phyloP scores from a whole-genome alignment of 2,888 invertebrate species.

The Tupiocoris notatus region DNA sequence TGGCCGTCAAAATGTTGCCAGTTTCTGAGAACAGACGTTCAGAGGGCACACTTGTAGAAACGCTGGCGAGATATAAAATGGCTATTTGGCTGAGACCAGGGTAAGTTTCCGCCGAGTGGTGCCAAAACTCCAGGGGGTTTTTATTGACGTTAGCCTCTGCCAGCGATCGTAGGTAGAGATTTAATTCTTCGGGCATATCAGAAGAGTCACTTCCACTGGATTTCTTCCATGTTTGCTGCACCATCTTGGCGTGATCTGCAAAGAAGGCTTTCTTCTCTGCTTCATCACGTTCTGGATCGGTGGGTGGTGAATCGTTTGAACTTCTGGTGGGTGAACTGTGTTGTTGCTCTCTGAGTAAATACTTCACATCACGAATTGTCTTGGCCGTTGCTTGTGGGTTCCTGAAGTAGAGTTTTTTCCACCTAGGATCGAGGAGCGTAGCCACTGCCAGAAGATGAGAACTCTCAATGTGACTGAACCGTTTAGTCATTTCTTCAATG shows the following conservation, averaged over 20 bases:
- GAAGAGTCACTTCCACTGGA: background rate
- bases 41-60: conserved; percentile 16
- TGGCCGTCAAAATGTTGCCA: conserved; percentile 14
- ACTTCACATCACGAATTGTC: background rate
- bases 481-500: background rate
- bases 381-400: background rate
- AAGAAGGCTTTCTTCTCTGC: background rate
- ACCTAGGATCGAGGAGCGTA: background rate
- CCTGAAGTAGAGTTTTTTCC: background rate
- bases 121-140: background rate
- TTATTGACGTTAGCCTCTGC: background rate
- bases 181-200: background rate
- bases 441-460: background rate
- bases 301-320: background rate
- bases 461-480: background rate
- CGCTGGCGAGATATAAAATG: background rate
- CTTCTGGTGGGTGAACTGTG: background rate
- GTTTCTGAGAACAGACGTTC: conserved; percentile 24
- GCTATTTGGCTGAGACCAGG: background rate
- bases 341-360: background rate
- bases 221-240: background rate
- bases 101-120: background rate
- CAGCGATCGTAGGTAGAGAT: background rate
- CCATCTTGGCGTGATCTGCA: background rate
- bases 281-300: no score